A percentile compares a stretch with the other conserved stretches of the same genome.
Evolutionary conservation across 2,113 vertebrate genomes (phyloP).

Genomic region (Macquaria ambigua): DNA sequence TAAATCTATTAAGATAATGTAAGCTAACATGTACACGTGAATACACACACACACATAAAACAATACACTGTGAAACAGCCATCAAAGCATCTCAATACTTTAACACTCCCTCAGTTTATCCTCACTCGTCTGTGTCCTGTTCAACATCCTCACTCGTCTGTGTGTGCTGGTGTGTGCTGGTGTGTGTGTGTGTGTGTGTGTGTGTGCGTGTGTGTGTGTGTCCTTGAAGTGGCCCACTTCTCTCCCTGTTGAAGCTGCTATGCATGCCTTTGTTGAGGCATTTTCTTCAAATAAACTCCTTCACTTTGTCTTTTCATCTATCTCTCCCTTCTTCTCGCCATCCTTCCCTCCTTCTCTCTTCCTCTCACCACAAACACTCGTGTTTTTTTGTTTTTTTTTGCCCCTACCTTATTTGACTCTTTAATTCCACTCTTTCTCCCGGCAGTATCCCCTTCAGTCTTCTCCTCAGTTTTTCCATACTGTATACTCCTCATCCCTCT

Average conservation of each 20-base stretch:
- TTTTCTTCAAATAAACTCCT: constrained; percentile 69
- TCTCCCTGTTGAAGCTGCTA: constrained; percentile 31
- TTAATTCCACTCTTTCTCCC: constrained; percentile 58
- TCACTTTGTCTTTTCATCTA: constrained; percentile 54
- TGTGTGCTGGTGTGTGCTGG: background rate
- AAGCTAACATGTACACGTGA: background rate
- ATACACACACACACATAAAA: background rate
- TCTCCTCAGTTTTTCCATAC: constrained; percentile 59
- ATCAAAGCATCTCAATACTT: constrained; percentile 14
- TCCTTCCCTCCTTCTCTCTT: background rate
- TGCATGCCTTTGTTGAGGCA: constrained; percentile 35
- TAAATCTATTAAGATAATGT: background rate
- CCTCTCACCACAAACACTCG: background rate
- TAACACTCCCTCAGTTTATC: constrained; percentile 30
- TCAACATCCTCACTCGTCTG: too few relatives aligned
- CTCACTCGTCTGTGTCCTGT: constrained; percentile 34
- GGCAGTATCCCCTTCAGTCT: constrained; percentile 49
- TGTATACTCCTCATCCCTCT: constrained; percentile 72
- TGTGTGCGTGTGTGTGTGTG: constrained; percentile 24
- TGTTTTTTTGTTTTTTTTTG: background rate
- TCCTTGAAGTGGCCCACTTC: constrained; percentile 77
- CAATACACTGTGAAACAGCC: background rate
- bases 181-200: background rate
- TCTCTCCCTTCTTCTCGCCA: background rate
- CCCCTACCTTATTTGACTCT: constrained; percentile 71